Base-by-base conservation (phyloP, 2,888 invertebrate species). In the Coelinius sp. region DNA sequence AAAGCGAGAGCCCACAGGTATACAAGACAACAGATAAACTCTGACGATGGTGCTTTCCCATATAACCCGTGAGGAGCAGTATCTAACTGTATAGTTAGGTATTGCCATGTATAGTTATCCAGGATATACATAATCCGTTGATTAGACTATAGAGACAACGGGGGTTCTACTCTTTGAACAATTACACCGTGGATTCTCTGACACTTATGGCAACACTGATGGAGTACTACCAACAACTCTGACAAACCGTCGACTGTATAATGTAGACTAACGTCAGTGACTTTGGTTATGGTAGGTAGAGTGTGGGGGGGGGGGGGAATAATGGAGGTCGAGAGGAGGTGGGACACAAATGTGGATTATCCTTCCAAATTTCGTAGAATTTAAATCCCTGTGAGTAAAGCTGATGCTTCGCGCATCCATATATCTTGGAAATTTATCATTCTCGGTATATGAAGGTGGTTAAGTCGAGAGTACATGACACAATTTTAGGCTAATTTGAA, bases 181-280 rank as follows among this genome's bases (percentile, higher is more conserved):
- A 71, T 71, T 71, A 71, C 71, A 67, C 49, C 41, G 38, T 49
- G 62, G 49, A 71, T 67, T 71, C 62, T 67, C 67, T 71, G 71
- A 71, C 71, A 71, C 71, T 71, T 71, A 71, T 71, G 71, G 62
- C 71, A 31, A 71, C 35, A 49, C 62, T 71, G 71, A 71, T 71
- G 62, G 62, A 71, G 71, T 52, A 46, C 62, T 62, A n/a, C 59
- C 62, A 59, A 71, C 67, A 25, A 59, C 46, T 67, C 49, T 62
- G 71, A 71, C 71, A 71, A 71, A 71, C 67, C 62, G 35, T 25
- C 24, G 35, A 59, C 59, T 59, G 20, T 59, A 35, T 52, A 25
- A 52, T 24, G 25, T 52, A 24, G 25, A 52, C 24, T 24, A 52
- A 52, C 52, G 25, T 52, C 25, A 52, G 3, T 52, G 24, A 52